phyloP scores from a whole-genome alignment of 2,797 vertebrate genomes.

The Syncerus caffer region DNA sequence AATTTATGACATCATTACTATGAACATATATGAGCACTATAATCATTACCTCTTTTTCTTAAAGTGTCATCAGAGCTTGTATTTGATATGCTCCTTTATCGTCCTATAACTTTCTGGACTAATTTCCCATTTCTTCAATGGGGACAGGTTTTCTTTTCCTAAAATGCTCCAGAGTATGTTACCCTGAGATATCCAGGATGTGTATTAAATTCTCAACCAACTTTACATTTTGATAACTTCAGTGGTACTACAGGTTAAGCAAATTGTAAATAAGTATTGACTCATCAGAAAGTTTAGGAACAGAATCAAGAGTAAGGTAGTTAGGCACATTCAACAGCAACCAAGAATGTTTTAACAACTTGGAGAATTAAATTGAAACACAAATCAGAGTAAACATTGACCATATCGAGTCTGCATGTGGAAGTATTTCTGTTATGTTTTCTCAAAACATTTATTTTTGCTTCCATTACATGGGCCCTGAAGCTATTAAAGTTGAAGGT shows the following conservation, averaged over 20 bases:
- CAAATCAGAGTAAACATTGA: not conserved
- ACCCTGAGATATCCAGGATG: not conserved
- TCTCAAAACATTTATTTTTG: not conserved
- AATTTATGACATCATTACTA: not conserved
- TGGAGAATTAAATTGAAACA: conserved; percentile 1
- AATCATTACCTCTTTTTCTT: not conserved
- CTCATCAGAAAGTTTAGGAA: conserved; percentile 16
- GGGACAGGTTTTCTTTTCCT: not conserved
- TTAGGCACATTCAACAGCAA: not conserved
- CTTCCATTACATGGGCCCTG: not conserved
- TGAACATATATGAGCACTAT: not conserved
- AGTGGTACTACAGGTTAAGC: not conserved
- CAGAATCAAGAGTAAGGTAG: not conserved
- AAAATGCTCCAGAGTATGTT: not conserved
- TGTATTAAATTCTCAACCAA: conserved; percentile 27
- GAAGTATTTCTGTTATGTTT: not conserved
- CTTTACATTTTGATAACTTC: conserved; percentile 47
- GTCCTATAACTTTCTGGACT: not conserved
- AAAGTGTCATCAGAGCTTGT: not conserved
- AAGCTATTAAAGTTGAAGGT: not conserved
- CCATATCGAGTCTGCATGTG: not conserved
- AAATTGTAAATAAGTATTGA: not conserved
- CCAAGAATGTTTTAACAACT: not conserved
- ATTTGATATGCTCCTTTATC: not conserved
- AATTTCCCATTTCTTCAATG: conserved; percentile 19